Conservation (phyloP, 1,140 invertebrate genomes). For the Drosophila asahinai region DNA sequence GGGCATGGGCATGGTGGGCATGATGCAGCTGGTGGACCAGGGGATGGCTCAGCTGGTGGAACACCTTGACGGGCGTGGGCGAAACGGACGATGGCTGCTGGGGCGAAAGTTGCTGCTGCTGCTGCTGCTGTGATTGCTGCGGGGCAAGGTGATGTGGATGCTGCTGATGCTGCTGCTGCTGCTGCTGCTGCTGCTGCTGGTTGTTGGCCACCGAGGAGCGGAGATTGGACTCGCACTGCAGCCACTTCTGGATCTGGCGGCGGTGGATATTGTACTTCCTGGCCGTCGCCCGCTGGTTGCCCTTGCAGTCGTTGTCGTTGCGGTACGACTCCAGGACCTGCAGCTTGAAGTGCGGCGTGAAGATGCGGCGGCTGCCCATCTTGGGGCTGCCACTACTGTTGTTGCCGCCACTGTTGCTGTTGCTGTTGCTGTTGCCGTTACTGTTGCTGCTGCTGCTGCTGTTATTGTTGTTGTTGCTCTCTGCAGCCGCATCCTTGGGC, state of each 20-base stretch:
- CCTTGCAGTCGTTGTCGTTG: constrained; percentile 92
- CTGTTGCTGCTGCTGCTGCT: constrained; percentile 59
- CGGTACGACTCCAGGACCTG: constrained; percentile 94
- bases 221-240: constrained; percentile 92
- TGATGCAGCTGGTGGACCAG: constrained; percentile 63
- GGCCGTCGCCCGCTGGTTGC: constrained; percentile 93
- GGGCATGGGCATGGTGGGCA: constrained; percentile 18
- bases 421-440: constrained; percentile 52
- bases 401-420: constrained; percentile 2
- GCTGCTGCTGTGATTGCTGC: constrained; percentile 29
- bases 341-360: constrained; percentile 93
- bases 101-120: constrained; percentile 42
- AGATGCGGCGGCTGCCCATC: constrained; percentile 92
- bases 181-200: constrained; percentile 72
- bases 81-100: constrained; percentile 46
- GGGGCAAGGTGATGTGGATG: constrained; percentile 36
- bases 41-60: constrained; percentile 62
- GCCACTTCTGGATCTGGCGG: constrained; percentile 95
- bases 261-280: constrained; percentile 94
- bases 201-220: constrained; percentile 88
- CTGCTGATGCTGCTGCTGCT: constrained; percentile 42
- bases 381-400: constrained; percentile 84
- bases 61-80: constrained; percentile 37
- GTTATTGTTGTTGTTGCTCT: constrained; percentile 17
- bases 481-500: constrained; percentile 9